phyloP scores from a whole-genome alignment of 2,113 vertebrate genomes.

The Silurus meridionalis region DNA sequence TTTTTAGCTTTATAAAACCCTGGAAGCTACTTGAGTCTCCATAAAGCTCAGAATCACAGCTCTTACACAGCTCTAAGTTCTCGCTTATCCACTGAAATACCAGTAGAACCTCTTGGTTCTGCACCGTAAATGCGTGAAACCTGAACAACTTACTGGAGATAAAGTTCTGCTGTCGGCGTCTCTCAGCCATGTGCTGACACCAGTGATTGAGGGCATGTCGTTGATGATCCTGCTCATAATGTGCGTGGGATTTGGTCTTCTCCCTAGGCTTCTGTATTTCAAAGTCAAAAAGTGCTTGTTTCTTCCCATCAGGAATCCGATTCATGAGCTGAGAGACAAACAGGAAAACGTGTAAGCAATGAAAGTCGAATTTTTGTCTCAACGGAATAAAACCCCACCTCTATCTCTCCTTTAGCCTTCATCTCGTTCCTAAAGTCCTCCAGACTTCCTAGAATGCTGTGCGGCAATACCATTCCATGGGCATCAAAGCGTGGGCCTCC shows the following conservation, averaged over 20 bases:
- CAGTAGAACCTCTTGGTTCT: background rate
- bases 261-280: slow-evolving; percentile 38
- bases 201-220: slow-evolving; percentile 82
- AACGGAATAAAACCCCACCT: slow-evolving; percentile 65
- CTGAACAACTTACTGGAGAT: slow-evolving; percentile 76
- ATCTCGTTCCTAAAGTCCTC: slow-evolving; percentile 82
- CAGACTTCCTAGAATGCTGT: slow-evolving; percentile 86
- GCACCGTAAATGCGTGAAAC: background rate
- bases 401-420: slow-evolving; percentile 71
- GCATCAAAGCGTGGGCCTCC: slow-evolving; percentile 63
- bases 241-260: background rate
- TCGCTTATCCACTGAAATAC: background rate
- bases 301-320: slow-evolving; percentile 57
- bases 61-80: background rate
- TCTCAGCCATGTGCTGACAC: slow-evolving; percentile 73
- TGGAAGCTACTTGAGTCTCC: background rate
- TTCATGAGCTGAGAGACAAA: slow-evolving; percentile 68
- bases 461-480: slow-evolving; percentile 77
- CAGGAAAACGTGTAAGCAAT: background rate
- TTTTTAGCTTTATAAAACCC: background rate
- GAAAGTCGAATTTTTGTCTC: background rate
- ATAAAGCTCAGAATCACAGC: background rate
- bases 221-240: slow-evolving; percentile 60
- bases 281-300: background rate
- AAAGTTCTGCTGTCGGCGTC: slow-evolving; percentile 76